Base-by-base conservation (phyloP, 2,888 invertebrate species). In the Tetheella fluctuosa region DNA sequence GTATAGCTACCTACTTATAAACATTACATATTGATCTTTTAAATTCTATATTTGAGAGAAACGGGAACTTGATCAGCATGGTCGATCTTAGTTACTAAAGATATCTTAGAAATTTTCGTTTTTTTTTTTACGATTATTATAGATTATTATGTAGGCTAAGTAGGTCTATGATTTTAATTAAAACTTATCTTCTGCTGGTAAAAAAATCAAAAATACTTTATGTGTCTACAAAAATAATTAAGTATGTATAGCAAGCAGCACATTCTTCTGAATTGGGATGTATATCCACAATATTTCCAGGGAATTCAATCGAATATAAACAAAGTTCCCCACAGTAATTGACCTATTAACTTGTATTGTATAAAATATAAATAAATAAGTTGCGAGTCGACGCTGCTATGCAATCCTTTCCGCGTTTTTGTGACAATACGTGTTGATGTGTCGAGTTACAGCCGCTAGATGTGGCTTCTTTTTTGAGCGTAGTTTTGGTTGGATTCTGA, bases 371-470 rank as follows among this genome's bases (percentile, higher is more conserved):
- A 28, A n/a, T 17, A 34, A 25, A 34, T 34, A 34, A 8, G 1
- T 55, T 8, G n/a, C 23, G 1, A 28, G 8, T 13, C n/a, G 48
- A 20, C 20, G 20, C 48, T 20, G 48, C n/a, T n/a, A n/a, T n/a
- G n/a, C 48, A 20, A 48, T 20, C 20, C 8, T 55, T 55, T 55
- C 55, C 55, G 55, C 55, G 34, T 55, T 17, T 55, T 25, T 55
- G 15, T 12, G 10, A 25, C 20, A 4, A 34, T 54, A 34, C 30
- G 30, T 20, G 54, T 34, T 34, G 15, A 10, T 28, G 1, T 30
- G n/a, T 34, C 37, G 55, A 37, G 23, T 12, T 20, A 55, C 23
- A 55, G 17, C 55, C 20, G n/a, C 20, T 55, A 8, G 55, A 55
- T 34, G 20, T 55, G 34, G 13, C 55, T 34, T n/a, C 10, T 37